Evolutionary conservation across 2,888 invertebrate species (phyloP).

Genomic region (Xestia c-nigrum): DNA sequence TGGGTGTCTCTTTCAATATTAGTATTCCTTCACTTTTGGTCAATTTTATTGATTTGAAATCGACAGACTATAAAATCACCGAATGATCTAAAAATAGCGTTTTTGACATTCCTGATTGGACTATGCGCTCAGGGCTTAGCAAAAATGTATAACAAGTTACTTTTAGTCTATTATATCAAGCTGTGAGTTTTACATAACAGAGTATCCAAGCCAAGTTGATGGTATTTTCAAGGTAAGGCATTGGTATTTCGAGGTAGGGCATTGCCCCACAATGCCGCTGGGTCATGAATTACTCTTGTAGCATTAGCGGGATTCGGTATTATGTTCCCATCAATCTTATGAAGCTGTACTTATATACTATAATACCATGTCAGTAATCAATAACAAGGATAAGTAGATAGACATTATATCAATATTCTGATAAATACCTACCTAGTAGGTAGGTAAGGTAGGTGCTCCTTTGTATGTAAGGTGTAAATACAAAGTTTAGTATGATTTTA

Average conservation of each 20-base stretch:
- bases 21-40: neutral
- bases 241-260: neutral
- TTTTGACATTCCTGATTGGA: neutral
- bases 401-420: neutral
- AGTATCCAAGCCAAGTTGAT: neutral
- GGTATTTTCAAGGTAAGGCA: neutral
- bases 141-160: neutral
- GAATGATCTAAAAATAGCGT: neutral
- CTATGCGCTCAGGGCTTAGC: neutral
- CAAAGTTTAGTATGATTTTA: neutral
- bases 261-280: neutral
- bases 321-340: neutral
- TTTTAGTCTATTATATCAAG: neutral
- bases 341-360: neutral
- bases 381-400: neutral
- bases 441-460: neutral
- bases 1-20: neutral
- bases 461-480: neutral
- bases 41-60: neutral
- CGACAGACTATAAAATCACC: neutral
- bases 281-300: neutral
- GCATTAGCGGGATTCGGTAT: constrained; percentile 1
- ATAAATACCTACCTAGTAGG: neutral
- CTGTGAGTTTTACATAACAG: neutral
- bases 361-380: constrained; percentile 1